Conservation (phyloP, 2,113 vertebrate species). For the Chamaea fasciata region DNA sequence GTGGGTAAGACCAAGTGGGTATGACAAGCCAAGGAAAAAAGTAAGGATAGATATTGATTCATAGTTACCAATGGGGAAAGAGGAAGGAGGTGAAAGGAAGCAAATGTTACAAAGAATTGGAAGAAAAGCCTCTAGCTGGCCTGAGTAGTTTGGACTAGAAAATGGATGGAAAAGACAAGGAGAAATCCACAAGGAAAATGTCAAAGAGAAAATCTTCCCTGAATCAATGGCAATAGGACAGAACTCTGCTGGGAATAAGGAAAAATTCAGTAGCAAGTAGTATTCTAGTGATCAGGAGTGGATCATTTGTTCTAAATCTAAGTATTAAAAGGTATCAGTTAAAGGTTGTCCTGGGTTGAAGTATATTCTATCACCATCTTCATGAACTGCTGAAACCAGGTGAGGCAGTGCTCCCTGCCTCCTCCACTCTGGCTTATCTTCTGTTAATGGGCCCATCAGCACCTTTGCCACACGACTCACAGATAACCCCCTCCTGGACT, state of each 20-base stretch:
- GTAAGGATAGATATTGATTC: not conserved
- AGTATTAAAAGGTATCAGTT: not conserved
- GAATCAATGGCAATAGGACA: not conserved
- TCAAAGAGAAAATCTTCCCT: not conserved
- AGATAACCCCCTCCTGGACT: no score
- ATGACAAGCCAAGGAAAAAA: not conserved
- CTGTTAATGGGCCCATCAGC: no score
- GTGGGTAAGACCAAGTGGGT: not conserved
- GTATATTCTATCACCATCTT: no score
- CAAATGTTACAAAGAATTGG: not conserved
- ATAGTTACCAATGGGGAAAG: not conserved
- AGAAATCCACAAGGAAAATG: not conserved
- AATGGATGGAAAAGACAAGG: not conserved
- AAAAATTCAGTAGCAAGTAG: not conserved
- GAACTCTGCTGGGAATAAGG: not conserved
- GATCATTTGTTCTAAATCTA: not conserved
- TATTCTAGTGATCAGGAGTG: not conserved
- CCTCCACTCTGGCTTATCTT: no score
- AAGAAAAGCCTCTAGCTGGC: not conserved
- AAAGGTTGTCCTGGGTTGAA: no score
- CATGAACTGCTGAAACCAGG: no score
- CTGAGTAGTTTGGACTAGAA: not conserved
- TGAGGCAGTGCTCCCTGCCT: no score
- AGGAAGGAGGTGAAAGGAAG: not conserved
- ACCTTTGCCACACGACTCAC: no score